These are phyloP conservation scores for Gallinago paraguaiae DNA, from an alignment of 2,113 vertebrate species.

Conservation along the genomic window DNA sequence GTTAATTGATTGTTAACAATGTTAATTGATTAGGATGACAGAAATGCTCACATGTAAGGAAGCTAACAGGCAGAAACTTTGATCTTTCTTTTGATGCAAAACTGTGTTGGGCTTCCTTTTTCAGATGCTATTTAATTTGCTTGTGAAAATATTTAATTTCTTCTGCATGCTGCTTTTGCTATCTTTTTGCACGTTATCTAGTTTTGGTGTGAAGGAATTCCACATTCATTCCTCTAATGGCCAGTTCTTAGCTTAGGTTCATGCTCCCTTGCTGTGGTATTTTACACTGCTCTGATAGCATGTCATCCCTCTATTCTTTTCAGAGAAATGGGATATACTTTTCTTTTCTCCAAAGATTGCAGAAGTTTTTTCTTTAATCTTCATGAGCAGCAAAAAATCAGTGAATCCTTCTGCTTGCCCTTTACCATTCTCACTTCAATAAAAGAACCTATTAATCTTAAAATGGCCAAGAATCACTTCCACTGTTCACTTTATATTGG, in stretches of 20 bases:
- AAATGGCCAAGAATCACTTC: neutral
- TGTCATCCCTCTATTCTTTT: neutral
- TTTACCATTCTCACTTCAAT: neutral
- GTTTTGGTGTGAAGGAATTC: neutral
- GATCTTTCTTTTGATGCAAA: neutral
- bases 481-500: neutral
- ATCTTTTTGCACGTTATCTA: neutral
- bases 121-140: neutral
- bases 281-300: neutral
- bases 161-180: neutral
- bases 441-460: neutral
- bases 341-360: neutral
- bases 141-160: neutral
- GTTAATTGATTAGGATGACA: neutral
- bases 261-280: neutral
- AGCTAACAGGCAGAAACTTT: neutral
- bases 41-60: neutral
- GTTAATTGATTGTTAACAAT: neutral
- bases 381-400: neutral
- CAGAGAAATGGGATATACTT: neutral
- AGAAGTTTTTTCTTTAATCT: constrained; percentile 27
- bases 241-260: neutral
- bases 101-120: neutral
- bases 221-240: neutral
- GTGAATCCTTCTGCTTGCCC: neutral